Base-by-base conservation (phyloP, 2,888 invertebrate genomes). In the Drosophila merina region DNA sequence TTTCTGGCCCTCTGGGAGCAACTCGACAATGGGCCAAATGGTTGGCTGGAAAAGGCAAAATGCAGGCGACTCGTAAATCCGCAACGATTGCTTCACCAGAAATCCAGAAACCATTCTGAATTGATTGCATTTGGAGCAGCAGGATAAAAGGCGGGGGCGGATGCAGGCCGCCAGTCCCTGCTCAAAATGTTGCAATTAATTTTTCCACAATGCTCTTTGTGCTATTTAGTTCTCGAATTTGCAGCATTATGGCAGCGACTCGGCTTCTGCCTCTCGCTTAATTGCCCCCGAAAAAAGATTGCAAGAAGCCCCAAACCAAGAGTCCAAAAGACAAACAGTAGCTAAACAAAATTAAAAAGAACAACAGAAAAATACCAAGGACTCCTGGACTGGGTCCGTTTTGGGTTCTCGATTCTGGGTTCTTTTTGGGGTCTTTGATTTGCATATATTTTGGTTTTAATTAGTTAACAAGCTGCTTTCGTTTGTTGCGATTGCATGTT, bases 371-470 rank as follows among this genome's bases (percentile, higher is more conserved):
- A 20, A 51, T 30, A 20, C 38, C 12, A 25, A 36, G 30, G 36
- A 57, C 9, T 28, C 28, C 36, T 12, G 55, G 66, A 30, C 33
- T 51, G 28, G 47, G 40, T 42, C 36, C 36, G 36, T 69, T 68
- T 52, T 69, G 51, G 57, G 36, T 49, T 54, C 71, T 47, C 33
- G 30, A 38, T 52, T 63, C 60, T 60, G 55, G 28, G 57, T 64
- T 70, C 73, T 74, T 74, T 58, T 69, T 70, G 76, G 66, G 58
- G 76, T 64, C 79, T 86, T 88, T 89, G 88, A 90, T 90, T 90
- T 90, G 90, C 90, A 90, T 90, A 90, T 86, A 90, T 90, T 90
- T 89, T 71, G 88, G 83, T 88, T 90, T 90, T 90, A 90, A 90
- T 90, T 90, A 90, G 90, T 88, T 90, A 89, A 89, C 88, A 89